Evolutionary conservation across 92 coral and sea anemone genomes (phyloP).

Genomic region (Porites lobata): DNA sequence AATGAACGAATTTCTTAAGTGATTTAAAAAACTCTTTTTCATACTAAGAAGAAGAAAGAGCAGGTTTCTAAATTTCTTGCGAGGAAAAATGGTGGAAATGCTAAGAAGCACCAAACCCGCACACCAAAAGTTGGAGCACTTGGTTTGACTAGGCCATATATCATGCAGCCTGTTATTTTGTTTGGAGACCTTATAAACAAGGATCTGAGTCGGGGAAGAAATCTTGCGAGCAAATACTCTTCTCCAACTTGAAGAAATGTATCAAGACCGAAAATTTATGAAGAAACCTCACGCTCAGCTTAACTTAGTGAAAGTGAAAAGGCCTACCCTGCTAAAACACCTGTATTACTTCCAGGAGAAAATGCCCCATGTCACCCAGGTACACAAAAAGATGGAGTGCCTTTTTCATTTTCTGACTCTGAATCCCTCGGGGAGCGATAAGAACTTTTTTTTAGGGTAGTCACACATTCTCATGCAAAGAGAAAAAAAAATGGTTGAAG

Average conservation of each 20-base stretch:
- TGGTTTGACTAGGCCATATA: slow-evolving; percentile 61
- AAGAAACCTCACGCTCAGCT: slow-evolving; percentile 55
- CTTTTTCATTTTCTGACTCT: slow-evolving; percentile 38
- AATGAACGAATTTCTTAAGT: slow-evolving; percentile 60
- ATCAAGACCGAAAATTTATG: slow-evolving; percentile 48
- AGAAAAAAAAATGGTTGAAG: slow-evolving; percentile 37
- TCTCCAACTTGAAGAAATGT: slow-evolving; percentile 54
- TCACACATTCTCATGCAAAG: slow-evolving; percentile 27
- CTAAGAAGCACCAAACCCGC: slow-evolving; percentile 58
- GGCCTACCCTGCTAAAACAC: slow-evolving; percentile 29
- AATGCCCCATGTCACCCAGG: slow-evolving; percentile 62
- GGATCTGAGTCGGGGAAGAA: too few relatives aligned
- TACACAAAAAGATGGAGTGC: slow-evolving; percentile 52
- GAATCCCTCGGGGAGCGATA: slow-evolving; percentile 30
- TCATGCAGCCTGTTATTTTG: slow-evolving; percentile 30
- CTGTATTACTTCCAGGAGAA: slow-evolving; percentile 40
- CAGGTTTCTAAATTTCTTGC: slow-evolving; percentile 37
- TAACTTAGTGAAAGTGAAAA: slow-evolving; percentile 37
- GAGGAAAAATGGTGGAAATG: not conserved
- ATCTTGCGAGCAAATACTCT: too few relatives aligned
- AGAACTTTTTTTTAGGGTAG: slow-evolving; percentile 49
- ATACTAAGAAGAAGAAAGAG: slow-evolving; percentile 18
- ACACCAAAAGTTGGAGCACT: slow-evolving; percentile 60
- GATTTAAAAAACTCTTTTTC: slow-evolving; percentile 69
- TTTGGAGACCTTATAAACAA: too few relatives aligned